Evolutionary conservation across 2,797 vertebrate species (phyloP).

Genomic region (Molossus molossus): DNA sequence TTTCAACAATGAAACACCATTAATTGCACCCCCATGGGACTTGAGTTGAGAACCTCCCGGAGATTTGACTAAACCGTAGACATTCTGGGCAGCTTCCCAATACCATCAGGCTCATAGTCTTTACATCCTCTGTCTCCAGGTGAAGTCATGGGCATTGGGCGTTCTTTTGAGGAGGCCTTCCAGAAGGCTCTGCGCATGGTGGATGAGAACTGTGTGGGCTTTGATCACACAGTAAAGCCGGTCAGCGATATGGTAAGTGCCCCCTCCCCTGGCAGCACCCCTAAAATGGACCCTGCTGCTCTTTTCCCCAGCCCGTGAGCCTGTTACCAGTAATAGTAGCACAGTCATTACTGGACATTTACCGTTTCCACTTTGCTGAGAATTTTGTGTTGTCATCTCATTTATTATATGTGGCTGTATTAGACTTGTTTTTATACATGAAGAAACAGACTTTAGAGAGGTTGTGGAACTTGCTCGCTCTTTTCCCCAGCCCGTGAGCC

Average conservation of each 20-base stretch:
- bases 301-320: neutral
- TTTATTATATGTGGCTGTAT: neutral
- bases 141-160: constrained; percentile 98
- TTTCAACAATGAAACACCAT: neutral
- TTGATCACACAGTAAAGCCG: constrained; percentile 96
- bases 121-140: constrained; percentile 87
- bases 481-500: no score
- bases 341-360: neutral
- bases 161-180: constrained; percentile 98
- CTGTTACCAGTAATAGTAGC: no score
- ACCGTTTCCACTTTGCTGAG: neutral
- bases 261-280: neutral
- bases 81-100: neutral
- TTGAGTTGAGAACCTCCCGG: neutral
- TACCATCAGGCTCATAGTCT: neutral
- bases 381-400: neutral
- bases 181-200: constrained; percentile 99
- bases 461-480: neutral
- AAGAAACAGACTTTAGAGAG: neutral
- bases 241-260: constrained; percentile 93
- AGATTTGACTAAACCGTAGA: neutral
- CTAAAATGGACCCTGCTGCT: neutral
- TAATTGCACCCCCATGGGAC: neutral
- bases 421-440: neutral
- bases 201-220: constrained; percentile 98